phyloP scores from a whole-genome alignment of 2,113 vertebrate genomes.

The Ailuropoda melanoleuca region DNA sequence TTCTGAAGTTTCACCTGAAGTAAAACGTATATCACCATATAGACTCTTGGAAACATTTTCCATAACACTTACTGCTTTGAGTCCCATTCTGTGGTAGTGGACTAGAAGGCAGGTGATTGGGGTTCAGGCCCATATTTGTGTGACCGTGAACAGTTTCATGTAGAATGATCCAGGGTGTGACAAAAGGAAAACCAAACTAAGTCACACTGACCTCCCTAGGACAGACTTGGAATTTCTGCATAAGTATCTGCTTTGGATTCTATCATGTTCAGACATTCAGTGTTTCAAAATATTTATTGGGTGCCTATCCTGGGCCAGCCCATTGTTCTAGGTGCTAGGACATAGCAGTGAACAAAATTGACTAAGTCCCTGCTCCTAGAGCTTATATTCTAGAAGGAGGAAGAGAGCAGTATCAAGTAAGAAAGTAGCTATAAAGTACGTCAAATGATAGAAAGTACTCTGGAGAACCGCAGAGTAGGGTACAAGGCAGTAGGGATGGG shows the following conservation, averaged over 20 bases:
- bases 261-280: not conserved
- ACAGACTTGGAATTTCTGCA: not conserved
- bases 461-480: not conserved
- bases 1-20: not conserved
- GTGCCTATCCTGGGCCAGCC: not conserved
- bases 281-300: not conserved
- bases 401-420: not conserved
- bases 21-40: not conserved
- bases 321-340: not conserved
- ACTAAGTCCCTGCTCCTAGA: not conserved
- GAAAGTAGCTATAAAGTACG: not conserved
- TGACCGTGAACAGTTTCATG: not conserved
- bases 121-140: not conserved
- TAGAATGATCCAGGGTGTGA: not conserved
- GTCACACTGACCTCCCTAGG: not conserved
- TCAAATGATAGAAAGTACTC: not conserved
- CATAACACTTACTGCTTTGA: not conserved
- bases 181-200: not conserved
- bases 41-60: not conserved
- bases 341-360: not conserved
- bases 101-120: not conserved
- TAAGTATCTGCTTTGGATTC: not conserved
- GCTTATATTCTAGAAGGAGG: not conserved
- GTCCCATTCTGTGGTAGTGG: not conserved
- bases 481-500: accelerated